A percentile compares a stretch with the other conserved stretches of the same genome.
These are phyloP conservation scores for Origma solitaria DNA, from an alignment of 2,113 vertebrate genomes.

Conservation along the genomic window DNA sequence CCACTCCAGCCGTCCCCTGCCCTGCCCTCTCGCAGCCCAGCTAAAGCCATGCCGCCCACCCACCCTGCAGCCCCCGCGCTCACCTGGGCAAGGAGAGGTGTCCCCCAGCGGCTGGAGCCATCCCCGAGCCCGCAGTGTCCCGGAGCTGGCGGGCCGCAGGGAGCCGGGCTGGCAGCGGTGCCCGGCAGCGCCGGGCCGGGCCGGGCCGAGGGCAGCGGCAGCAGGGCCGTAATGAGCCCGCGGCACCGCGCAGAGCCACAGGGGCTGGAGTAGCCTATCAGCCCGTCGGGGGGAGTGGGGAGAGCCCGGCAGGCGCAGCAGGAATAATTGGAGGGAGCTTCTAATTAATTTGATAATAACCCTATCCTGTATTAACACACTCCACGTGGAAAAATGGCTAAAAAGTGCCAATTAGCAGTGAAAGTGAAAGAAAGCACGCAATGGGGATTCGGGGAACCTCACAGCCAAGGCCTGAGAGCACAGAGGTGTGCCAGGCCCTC, in stretches of 20 bases:
- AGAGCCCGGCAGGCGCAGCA: constrained; percentile 41
- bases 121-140: neutral
- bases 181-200: neutral
- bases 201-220: neutral
- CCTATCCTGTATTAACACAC: constrained; percentile 34
- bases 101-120: rapidly evolving
- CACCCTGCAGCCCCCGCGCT: neutral
- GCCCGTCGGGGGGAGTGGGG: neutral
- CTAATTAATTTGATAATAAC: constrained; percentile 66
- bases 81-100: rapidly evolving
- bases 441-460: neutral
- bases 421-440: neutral
- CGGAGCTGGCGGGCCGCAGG: rapidly evolving
- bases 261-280: neutral
- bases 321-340: constrained; percentile 62
- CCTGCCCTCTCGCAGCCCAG: neutral
- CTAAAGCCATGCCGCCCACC: rapidly evolving
- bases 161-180: rapidly evolving
- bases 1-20: rapidly evolving
- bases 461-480: rapidly evolving
- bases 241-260: neutral
- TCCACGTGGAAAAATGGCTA: constrained; percentile 34
- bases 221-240: neutral
- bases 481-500: neutral
- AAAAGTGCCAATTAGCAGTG: constrained; percentile 33